Evolutionary conservation across 2,113 vertebrate species (phyloP).

Genomic region (Pseudorhombus dupliciocellatus): DNA sequence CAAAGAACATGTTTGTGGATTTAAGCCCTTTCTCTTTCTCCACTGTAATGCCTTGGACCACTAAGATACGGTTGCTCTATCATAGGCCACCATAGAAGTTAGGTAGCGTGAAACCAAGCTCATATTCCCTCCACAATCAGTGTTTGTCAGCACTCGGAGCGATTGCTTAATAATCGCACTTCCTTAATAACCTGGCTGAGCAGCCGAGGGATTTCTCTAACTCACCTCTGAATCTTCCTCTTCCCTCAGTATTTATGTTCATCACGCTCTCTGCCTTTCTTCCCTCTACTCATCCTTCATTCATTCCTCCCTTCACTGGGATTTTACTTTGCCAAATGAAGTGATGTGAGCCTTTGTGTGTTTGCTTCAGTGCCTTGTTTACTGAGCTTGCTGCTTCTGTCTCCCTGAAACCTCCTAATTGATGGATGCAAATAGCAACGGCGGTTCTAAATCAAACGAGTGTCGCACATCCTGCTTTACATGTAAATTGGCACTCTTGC

Average conservation of each 20-base stretch:
- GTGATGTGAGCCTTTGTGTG: neutral
- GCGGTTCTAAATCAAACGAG: constrained; percentile 17
- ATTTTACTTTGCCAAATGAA: constrained; percentile 4
- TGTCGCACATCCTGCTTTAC: constrained; percentile 22
- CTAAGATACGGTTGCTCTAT: neutral
- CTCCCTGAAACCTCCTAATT: neutral
- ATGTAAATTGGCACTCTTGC: constrained; percentile 21
- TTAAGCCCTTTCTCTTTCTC: neutral
- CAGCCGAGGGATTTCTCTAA: constrained; percentile 31
- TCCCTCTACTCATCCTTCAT: neutral
- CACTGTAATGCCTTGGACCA: neutral
- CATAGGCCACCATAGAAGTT: neutral
- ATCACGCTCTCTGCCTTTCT: constrained; percentile 1
- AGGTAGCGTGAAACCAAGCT: constrained; percentile 8
- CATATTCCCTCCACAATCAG: constrained; percentile 47
- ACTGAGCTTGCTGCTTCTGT: constrained; percentile 5
- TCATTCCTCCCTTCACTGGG: neutral
- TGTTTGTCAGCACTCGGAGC: constrained; percentile 28
- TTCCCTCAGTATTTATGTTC: constrained; percentile 8
- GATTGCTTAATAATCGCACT: constrained; percentile 31
- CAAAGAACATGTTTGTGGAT: neutral
- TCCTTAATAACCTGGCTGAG: constrained; percentile 44
- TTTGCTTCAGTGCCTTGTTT: neutral
- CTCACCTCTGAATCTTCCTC: constrained; percentile 7
- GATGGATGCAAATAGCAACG: constrained; percentile 19